Evolutionary conservation across 2,113 vertebrate species (phyloP), one percentile per base, ranked within the genome.

Genomic region (Acrocephalus arundinaceus): DNA sequence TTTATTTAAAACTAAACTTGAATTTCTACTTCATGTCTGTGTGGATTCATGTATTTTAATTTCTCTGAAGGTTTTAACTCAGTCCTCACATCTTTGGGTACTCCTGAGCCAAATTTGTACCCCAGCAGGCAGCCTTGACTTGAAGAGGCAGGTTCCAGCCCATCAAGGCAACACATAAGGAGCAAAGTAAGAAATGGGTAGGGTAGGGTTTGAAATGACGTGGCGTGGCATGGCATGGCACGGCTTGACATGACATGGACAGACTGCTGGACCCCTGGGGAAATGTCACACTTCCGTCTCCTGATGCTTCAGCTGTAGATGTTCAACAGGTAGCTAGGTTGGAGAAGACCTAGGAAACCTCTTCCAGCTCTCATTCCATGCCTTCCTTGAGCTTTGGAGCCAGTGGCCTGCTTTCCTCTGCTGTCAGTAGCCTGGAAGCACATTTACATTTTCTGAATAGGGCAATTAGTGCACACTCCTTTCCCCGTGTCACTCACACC

Each of bases 361-460:
- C 41, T 61, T 86, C 62, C 65, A 48, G 18, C 16, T 70, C 39
- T 66, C 16, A 49, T 73, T 59, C 76, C 25, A 35, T 28, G 18
- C 35, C 31, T 28, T 13, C 39, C 54, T 61, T 33, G 73, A 58
- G 62, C 76, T 81, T 24, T 43, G n/a, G 27, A 90, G 16, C 58
- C 52, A 15, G 25, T 23, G 3, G 15, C 33, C 43, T 43, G 41
- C 37, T 70, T 80, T 74, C 52, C 1, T 1, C 27, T 19, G 78
- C 84, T 77, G 51, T 83, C 87, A 68, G 1, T 16, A 79, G 72
- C n/a, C 80, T 43, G 59, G 63, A 58, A 93, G 23, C 15, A 51
- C 68, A 97, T 96, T 97, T 93, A 78, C 93, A 92, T 97, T 96
- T 97, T 83, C 92, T 96, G 93, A 97, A 94, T 91, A 93, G 78